Evolutionary conservation across 2,888 invertebrate species (phyloP), one percentile per base, ranked within the genome.

Genomic region (Eupithecia vulgata): DNA sequence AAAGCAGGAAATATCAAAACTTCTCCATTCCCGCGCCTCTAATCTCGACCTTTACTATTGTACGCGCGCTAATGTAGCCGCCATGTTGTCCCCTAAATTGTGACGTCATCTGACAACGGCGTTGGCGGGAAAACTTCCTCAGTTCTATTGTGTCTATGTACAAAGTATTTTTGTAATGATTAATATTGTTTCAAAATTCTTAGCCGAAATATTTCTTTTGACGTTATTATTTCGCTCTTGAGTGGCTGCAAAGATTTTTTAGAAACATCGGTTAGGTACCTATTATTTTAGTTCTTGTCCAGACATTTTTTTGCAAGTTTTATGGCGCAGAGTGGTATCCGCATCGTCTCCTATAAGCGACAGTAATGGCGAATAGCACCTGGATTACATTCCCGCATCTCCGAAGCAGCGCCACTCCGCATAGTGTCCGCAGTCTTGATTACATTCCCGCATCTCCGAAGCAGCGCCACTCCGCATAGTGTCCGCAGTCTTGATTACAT

Each of bases 1-100:
- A 71, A 67, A 68, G 67, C 68, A 52, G 37, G 67, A 72, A 72
- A 75, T 75, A 72, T 70, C 70, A 64, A 72, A 73, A 72, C 62
- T 70, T 64, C 37, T 59, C 21, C 67, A 62, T 70, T 74, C 69
- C 52, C 66, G 74, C 62, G 34, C 64, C 68, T 62, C 62, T 68
- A 42, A 69, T 66, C 62, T 69, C 75, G 15, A 34, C 64, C 48
- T 61, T 69, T n/a, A 57, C 70, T 71, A 61, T 45, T 45, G n/a
- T 68, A 69, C 61, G 74, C 68, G 68, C 68, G 21, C 68, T 61
- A 62, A 68, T 48, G 21, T 34, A 70, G 64, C 64, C 68, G 40
- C 67, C 67, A 70, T 70, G 42, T 70, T 67, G 62, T 48, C 40
- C 42, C 45, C 70, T 62, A 52, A 59, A 45, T 42, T 52, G 62